A percentile compares a stretch with the other conserved stretches of the same genome.
phyloP scores from a whole-genome alignment of 1,140 invertebrate genomes.

The Macrobrachium nipponense region DNA sequence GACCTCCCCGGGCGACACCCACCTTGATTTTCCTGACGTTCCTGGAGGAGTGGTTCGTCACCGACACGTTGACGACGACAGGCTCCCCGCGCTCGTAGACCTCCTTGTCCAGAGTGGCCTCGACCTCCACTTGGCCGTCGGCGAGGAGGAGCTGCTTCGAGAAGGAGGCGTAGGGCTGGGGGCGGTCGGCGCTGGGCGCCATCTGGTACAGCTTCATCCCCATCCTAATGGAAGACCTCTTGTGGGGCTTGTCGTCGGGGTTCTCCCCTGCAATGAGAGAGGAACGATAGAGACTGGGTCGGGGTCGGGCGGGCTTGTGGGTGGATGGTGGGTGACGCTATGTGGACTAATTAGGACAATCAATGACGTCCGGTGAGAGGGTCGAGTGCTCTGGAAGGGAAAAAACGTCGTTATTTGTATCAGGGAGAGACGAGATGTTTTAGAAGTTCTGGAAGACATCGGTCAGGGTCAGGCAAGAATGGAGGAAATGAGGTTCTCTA shows the following conservation, averaged over 20 bases:
- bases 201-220: conserved; percentile 88
- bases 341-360: background rate
- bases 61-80: conserved; percentile 92
- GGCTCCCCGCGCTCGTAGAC: conserved; percentile 96
- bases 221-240: conserved; percentile 83
- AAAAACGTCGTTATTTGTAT: too few relatives aligned
- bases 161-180: conserved; percentile 95
- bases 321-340: background rate
- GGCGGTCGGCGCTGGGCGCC: conserved; percentile 92
- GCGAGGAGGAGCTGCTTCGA: conserved; percentile 97
- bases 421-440: too few relatives aligned
- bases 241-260: conserved; percentile 81
- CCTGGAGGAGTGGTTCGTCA: conserved; percentile 98
- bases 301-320: background rate
- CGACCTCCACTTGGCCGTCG: conserved; percentile 85
- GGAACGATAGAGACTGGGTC: background rate
- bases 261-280: conserved; percentile 74
- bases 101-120: conserved; percentile 96
- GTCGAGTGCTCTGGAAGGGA: background rate
- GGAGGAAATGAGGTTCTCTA: too few relatives aligned
- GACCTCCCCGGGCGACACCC: background rate
- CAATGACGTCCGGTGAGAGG: background rate
- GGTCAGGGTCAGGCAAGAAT: too few relatives aligned
- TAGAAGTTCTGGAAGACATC: too few relatives aligned
- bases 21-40: conserved; percentile 97